Base-by-base conservation (phyloP, 2,888 invertebrate species). In the Synergus japonicus region DNA sequence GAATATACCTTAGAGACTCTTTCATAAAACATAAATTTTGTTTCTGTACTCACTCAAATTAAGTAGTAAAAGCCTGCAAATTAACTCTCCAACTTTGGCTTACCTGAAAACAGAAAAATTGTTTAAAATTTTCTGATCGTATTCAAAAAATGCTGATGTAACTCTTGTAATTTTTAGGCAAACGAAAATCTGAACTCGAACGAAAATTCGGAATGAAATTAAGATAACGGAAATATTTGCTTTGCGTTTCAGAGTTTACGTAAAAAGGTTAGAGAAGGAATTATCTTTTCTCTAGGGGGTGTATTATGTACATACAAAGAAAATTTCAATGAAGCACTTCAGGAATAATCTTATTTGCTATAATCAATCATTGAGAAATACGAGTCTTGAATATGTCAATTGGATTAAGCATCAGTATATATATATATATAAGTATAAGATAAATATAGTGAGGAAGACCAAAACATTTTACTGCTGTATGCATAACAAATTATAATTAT, bases 241-340 rank as follows among this genome's bases (percentile, higher is more conserved):
- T 73, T 73, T 73, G 73, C 73, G 37, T 73, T 73, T n/a, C 37
- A 37, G 73, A 49, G 73, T 73, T 73, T 73, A 54, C 49, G n/a
- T 73, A 69, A 69, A 49, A 12, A 69, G 9, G 29, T 29, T 54
- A 73, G 37, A 73, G 54, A 49, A 54, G 54, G 37, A 73, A 73
- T 73, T 73, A 37, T 49, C 41, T 37, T 73, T 41, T 13, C 73
- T 54, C 41, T 37, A 8, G n/a, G 54, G 69, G 69, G 49, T 73
- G 22, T 69, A 37, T 37, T n/a, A n/a, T n/a, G n/a, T n/a, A 69
- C 49, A 29, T 69, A 37, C 29, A 49, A 73, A 54, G 73, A 73
- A 73, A 54, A 73, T 54, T 73, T 41, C 49, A 73, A 73, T 49
- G 37, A 41, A n/a, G 7, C 29, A 15, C 49, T 69, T 69, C 46